A percentile compares a stretch with the other conserved stretches of the same genome.
These are phyloP conservation scores for Rhynchophorus ferrugineus DNA, from an alignment of 1,140 invertebrate genomes.

Conservation along the genomic window DNA sequence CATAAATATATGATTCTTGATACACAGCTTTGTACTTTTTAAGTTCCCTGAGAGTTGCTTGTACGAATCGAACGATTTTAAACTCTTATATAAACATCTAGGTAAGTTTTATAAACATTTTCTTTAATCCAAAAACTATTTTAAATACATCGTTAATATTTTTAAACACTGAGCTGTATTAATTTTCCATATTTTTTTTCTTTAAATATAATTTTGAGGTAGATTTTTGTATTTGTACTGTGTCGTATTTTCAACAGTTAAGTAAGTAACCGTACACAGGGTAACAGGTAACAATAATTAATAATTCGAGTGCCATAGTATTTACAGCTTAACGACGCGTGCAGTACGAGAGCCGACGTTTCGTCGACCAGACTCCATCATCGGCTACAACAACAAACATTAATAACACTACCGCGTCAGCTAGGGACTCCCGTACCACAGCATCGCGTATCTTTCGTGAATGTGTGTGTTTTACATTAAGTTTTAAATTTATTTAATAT, in stretches of 20 bases:
- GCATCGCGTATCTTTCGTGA: no score
- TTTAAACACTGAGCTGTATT: conserved; percentile 22
- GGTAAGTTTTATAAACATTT: conserved; percentile 28
- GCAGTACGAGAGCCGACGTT: no score
- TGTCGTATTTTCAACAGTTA: conserved; percentile 19
- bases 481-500: conserved; percentile 4
- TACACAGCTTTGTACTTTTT: conserved; percentile 26
- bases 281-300: conserved; percentile 30
- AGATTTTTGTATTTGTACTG: conserved; percentile 36
- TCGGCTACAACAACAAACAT: not conserved
- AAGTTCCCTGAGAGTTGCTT: conserved; percentile 20
- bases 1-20: no score
- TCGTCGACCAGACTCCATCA: no score
- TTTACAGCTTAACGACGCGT: conserved; percentile 23
- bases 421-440: not conserved
- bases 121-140: conserved; percentile 17
- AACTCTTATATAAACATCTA: conserved; percentile 29
- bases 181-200: conserved; percentile 11
- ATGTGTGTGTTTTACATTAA: not conserved
- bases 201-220: conserved; percentile 30
- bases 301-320: conserved; percentile 30
- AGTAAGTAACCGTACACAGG: conserved; percentile 17
- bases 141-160: conserved; percentile 24
- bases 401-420: not conserved
- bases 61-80: conserved; percentile 10